Percentiles rank a stretch among this genome's conserved stretches.
Evolutionary conservation across 1,140 invertebrate species (phyloP).

Genomic region (Orussus abietinus): DNA sequence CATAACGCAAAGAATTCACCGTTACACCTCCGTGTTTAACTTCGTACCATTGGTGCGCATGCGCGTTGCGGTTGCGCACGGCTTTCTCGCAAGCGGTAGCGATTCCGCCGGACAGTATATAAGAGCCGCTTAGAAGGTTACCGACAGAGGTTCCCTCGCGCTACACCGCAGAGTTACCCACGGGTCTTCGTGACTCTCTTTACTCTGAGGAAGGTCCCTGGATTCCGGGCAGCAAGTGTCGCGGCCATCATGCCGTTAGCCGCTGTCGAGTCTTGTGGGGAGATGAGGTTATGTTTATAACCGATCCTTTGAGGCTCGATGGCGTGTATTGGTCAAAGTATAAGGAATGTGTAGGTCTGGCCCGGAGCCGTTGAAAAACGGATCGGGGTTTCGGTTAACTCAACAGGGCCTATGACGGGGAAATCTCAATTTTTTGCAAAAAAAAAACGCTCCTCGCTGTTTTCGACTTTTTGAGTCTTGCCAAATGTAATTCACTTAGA

Average conservation of each 20-base stretch:
- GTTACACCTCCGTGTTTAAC: no score
- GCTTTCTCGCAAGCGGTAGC: conserved; percentile 23
- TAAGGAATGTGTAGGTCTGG: conserved; percentile 37
- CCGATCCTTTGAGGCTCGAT: conserved; percentile 31
- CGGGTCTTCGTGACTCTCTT: conserved; percentile 26
- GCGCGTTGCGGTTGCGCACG: conserved; percentile 1
- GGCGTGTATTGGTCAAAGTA: conserved; percentile 37
- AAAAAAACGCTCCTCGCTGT: no score
- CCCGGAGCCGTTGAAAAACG: no score
- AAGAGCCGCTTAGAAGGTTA: rapidly evolving
- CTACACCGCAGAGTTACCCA: conserved; percentile 34
- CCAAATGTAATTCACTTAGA: no score
- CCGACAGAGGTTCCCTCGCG: conserved; percentile 18
- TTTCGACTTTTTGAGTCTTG: no score
- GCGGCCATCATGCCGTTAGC: conserved; percentile 26
- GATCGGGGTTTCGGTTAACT: conserved; percentile 19
- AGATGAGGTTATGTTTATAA: conserved; percentile 21
- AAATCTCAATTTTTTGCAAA: conserved; percentile 20
- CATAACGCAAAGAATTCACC: conserved; percentile 12
- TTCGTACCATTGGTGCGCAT: no score
- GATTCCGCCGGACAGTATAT: not conserved
- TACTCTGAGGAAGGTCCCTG: conserved; percentile 42
- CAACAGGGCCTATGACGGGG: conserved; percentile 34
- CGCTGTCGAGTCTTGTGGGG: conserved; percentile 19
- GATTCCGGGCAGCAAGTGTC: conserved; percentile 34